Conservation (phyloP, 2,797 vertebrate genomes). For the Pseudochirops corinnae region DNA sequence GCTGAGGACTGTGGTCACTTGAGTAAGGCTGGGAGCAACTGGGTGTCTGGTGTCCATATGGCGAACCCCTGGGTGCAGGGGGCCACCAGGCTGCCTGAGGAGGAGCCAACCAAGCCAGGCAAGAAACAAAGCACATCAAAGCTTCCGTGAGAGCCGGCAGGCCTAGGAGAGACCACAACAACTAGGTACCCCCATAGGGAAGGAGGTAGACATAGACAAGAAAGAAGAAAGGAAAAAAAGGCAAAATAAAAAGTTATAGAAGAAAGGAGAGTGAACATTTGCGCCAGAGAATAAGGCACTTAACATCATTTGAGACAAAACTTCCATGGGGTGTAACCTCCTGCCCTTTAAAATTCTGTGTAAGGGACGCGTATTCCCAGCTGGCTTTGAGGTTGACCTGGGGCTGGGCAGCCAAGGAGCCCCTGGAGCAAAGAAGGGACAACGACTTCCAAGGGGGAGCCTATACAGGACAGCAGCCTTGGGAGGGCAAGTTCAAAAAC, state of each 20-base stretch:
- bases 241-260: neutral
- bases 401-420: too few species aligned
- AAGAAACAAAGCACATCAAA: neutral
- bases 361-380: neutral
- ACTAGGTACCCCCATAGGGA: neutral
- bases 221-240: neutral
- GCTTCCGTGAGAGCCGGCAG: neutral
- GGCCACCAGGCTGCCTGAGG: neutral
- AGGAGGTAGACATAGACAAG: neutral
- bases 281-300: neutral
- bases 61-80: fast-evolving
- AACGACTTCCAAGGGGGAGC: too few species aligned
- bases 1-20: neutral
- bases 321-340: neutral
- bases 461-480: neutral
- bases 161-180: neutral
- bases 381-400: too few species aligned
- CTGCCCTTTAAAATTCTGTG: neutral
- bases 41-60: neutral
- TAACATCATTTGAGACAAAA: neutral
- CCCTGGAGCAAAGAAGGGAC: too few species aligned
- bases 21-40: neutral
- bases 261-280: too few species aligned
- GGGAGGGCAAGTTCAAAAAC: too few species aligned
- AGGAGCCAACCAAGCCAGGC: too few species aligned